Evolutionary conservation across 2,797 vertebrate genomes (phyloP).

Genomic region (Sciaenops ocellatus): DNA sequence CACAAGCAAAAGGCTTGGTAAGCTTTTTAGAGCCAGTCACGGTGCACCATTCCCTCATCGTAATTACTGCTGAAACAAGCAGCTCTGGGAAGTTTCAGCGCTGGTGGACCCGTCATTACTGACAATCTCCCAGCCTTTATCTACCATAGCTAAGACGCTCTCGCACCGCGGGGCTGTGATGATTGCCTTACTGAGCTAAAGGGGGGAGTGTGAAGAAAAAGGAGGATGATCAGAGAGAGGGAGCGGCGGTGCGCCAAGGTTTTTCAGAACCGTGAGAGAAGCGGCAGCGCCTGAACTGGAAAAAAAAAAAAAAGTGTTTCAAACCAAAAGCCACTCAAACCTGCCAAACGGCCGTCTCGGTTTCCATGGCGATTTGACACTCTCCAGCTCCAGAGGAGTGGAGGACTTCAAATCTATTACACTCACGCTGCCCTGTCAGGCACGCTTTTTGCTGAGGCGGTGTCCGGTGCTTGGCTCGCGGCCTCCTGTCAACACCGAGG

Average conservation of each 20-base stretch:
- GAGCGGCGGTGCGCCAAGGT: slow-evolving; percentile 36
- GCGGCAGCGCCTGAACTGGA: slow-evolving; percentile 26
- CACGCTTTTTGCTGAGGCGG: slow-evolving; percentile 50
- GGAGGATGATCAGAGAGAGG: slow-evolving; percentile 55
- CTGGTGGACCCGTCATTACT: slow-evolving; percentile 77
- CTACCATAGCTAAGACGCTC: slow-evolving; percentile 69
- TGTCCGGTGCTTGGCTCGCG: slow-evolving; percentile 50
- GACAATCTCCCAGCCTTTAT: slow-evolving; percentile 78
- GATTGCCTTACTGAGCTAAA: slow-evolving; percentile 64
- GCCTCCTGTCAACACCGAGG: slow-evolving; percentile 50
- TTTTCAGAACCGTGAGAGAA: slow-evolving; percentile 51
- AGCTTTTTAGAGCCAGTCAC: slow-evolving; percentile 76
- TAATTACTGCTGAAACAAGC: slow-evolving; percentile 83
- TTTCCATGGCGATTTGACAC: slow-evolving; percentile 75
- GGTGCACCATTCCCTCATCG: slow-evolving; percentile 51
- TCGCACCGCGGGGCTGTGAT: slow-evolving; percentile 61
- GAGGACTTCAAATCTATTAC: slow-evolving; percentile 67
- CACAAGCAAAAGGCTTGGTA: slow-evolving; percentile 69
- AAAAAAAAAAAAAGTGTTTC: slow-evolving; percentile 48
- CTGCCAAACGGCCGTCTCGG: slow-evolving; percentile 66
- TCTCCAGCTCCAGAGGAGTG: slow-evolving; percentile 47
- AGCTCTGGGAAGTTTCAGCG: slow-evolving; percentile 74
- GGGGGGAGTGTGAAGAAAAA: slow-evolving; percentile 2
- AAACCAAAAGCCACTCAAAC: slow-evolving; percentile 64
- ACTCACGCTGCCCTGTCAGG: slow-evolving; percentile 66